Evolutionary conservation across 2,888 invertebrate species (phyloP), one percentile per base, ranked within the genome.

Genomic region (Vandiemenella viatica): DNA sequence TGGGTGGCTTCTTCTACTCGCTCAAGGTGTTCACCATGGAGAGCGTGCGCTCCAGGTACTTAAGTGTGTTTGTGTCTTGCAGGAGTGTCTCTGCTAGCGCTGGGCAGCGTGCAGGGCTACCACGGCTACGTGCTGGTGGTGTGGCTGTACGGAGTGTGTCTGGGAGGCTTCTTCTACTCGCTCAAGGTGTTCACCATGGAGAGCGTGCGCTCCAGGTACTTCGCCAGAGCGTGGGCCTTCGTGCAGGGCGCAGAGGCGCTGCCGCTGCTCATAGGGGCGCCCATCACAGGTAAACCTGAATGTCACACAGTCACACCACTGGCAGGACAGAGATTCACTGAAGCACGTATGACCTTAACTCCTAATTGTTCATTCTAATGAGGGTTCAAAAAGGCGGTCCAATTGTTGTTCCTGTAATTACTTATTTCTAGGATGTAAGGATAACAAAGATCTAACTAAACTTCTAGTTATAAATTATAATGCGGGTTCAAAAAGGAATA

Each of bases 181-280:
- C 72, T 91, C 47, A 90, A 91, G 68, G 87, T 90, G 82, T 75
- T 88, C 61, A 85, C 88, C 6, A 77, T 89, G 68, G 90, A 91
- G 66, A 76, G 87, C 55, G 79, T 90, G 41, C 77, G 84, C 56
- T 81, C 85, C 21, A 77, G 86, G 60, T 83, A 90, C 63, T 90
- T 90, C 65, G 83, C 87, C 40, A 80, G 87, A 68, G 86, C 88
- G 52, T 91, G 90, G 90, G 85, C 88, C 58, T 86, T 84, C 63
- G 81, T 91, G 46, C 84, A 85, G 65, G 86, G 87, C 55, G 86
- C 87, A 23, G 84, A 89, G 68, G 84, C 87, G 21, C 71, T 91
- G 57, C 88, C 90, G 5, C 83, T 87, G 51, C 77, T 90, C 57
- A 75, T 91, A 49, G 90, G 90, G 53, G 83, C 89, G 52, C 90